Evolutionary conservation across 30 jellyfish, hydroid and myxozoan genomes (phyloP), one percentile per base, ranked within the genome.

Genomic region (Cassiopea xamachana): DNA sequence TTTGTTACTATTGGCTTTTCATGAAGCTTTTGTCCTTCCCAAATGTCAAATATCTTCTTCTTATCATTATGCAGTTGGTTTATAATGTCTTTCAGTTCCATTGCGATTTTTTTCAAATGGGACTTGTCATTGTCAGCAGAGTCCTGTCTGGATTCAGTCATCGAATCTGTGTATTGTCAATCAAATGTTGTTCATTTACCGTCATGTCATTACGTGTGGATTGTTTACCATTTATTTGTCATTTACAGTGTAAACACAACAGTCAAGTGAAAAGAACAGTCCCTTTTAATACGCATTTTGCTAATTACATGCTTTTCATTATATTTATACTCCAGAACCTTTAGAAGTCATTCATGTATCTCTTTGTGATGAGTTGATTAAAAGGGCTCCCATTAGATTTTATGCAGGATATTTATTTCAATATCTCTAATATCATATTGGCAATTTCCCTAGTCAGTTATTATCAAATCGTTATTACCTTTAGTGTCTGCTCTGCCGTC

Each of bases 71-170:
- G 98, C 55, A 92, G 83, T 75, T 85, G 92, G 75, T 74, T 82
- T 6, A 92, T 71, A n/a, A 92, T 91, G 88, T 92, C 98, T 49
- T 92, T 92, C 49, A 92, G 87, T 69, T 92, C 98, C 88, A 85
- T 80, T 59, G 93, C 96, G 13, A 92, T 83, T 51, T 67, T 84
- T 73, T 88, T 84, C 69, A 92, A 73, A 43, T 79, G 92, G 64
- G 64, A 86, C 48, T 87, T 85, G 83, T 92, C 98, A 7, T 9
- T 82, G 77, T 91, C 93, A n/a, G 67, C 83, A 45, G 55, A 16
- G 60, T 75, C 82, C 61, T 77, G 76, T 44, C 73, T 91, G 14
- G 45, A 14, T 80, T 80, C 90, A 45, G 95, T 88, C 95, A 79
- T 69, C n/a, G 92, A 69, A 70, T 84, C 92, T 84, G 77, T 60